phyloP scores from a whole-genome alignment of 2,113 vertebrate species.

The Pogonocichla stellata region DNA sequence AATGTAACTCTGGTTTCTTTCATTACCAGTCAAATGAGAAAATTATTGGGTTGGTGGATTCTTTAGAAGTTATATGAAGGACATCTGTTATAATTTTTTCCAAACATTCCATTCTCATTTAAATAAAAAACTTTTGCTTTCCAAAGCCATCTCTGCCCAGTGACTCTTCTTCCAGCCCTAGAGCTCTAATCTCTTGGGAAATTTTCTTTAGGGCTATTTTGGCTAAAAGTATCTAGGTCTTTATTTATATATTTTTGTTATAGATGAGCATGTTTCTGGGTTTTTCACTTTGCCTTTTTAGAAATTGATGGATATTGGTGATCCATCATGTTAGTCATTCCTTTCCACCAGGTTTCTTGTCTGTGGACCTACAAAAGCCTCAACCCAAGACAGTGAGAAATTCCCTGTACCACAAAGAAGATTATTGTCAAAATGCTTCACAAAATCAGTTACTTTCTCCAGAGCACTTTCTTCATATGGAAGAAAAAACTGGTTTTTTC shows the following conservation, averaged over 20 bases:
- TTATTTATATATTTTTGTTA: neutral
- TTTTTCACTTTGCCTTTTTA: neutral
- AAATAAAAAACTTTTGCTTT: neutral
- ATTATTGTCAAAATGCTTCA: neutral
- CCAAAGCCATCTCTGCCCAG: neutral
- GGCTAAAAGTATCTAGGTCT: neutral
- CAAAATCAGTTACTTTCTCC: neutral
- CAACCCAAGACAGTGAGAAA: neutral
- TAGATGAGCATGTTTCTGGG: neutral
- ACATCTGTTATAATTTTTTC: neutral
- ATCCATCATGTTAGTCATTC: neutral
- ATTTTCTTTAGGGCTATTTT: neutral
- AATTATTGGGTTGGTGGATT: neutral
- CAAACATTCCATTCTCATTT: neutral
- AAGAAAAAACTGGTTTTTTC: neutral
- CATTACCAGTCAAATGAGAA: neutral
- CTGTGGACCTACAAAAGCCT: neutral
- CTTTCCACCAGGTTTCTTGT: neutral
- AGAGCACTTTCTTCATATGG: neutral
- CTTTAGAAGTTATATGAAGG: neutral
- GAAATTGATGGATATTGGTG: neutral
- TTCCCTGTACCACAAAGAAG: neutral
- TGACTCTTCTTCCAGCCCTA: neutral
- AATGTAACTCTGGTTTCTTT: neutral
- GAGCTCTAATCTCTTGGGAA: neutral